Percentiles rank a stretch among this genome's conserved stretches.
These are phyloP conservation scores for Sesamia inferens DNA, from an alignment of 2,888 invertebrate species.

Conservation along the genomic window DNA sequence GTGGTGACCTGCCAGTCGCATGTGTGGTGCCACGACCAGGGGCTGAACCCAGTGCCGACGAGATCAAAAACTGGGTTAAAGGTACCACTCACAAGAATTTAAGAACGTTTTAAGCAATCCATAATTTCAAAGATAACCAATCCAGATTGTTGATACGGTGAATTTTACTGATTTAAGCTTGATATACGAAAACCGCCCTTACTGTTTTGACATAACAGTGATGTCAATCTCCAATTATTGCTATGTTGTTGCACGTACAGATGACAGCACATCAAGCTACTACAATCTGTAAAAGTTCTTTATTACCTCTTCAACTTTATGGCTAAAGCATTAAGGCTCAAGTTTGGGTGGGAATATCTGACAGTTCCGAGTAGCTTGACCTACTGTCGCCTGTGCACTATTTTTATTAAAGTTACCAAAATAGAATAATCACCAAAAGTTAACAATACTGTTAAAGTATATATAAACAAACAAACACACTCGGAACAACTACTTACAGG, in stretches of 20 bases:
- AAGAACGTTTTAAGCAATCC: background rate
- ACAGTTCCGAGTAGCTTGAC: no score
- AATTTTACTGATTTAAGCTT: background rate
- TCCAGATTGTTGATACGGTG: background rate
- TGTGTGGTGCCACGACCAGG: constrained; percentile 68
- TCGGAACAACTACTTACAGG: no score
- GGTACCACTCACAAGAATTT: constrained; percentile 48
- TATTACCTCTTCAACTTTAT: no score
- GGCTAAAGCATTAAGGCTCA: no score
- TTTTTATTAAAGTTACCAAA: background rate
- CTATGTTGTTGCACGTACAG: no score
- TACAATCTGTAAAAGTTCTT: no score
- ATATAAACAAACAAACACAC: no score
- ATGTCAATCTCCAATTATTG: no score
- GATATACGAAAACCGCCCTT: background rate
- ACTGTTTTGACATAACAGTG: background rate
- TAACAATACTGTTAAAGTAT: background rate
- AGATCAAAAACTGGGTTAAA: constrained; percentile 74
- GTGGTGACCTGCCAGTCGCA: constrained; percentile 73
- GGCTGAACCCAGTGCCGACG: constrained; percentile 64
- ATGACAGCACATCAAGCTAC: no score
- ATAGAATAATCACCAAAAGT: background rate
- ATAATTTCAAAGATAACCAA: background rate
- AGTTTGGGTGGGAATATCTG: no score
- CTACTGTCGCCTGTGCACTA: no score